Percentiles rank a stretch among this genome's conserved stretches.
Evolutionary conservation across 2,888 invertebrate genomes (phyloP).

Genomic region (Tethea ocularis): DNA sequence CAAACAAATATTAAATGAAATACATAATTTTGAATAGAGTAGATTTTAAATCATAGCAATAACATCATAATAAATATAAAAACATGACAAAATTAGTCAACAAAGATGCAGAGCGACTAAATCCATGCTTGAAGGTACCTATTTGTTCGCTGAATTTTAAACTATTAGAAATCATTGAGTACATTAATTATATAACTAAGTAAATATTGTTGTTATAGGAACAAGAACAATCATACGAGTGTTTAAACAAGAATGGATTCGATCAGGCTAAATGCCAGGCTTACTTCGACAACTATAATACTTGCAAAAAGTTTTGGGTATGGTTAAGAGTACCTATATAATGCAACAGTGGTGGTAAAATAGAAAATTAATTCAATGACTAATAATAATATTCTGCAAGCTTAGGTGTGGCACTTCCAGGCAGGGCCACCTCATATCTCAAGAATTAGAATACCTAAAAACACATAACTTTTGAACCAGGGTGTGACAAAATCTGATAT

Average conservation of each 20-base stretch:
- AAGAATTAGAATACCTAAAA: no score
- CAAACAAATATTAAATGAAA: no score
- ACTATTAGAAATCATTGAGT: neutral
- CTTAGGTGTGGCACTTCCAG: no score
- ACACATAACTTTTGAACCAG: no score
- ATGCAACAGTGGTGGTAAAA: no score
- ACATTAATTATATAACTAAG: slow-evolving; percentile 32
- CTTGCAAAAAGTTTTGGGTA: slow-evolving; percentile 94
- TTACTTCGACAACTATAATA: slow-evolving; percentile 90
- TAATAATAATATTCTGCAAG: no score
- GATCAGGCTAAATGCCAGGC: slow-evolving; percentile 86
- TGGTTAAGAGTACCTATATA: slow-evolving; percentile 30
- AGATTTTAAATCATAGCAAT: neutral
- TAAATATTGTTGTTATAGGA: slow-evolving; percentile 83
- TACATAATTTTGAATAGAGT: neutral
- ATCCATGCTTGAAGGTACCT: slow-evolving; percentile 70
- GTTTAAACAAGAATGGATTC: slow-evolving; percentile 87
- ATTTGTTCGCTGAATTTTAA: neutral
- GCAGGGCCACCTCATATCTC: no score
- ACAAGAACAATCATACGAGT: slow-evolving; percentile 87
- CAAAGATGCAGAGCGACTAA: slow-evolving; percentile 61
- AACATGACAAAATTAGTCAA: slow-evolving; percentile 59
- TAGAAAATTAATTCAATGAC: no score
- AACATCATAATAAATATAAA: slow-evolving; percentile 7
- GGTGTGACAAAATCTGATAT: no score